Conservation (phyloP, 1,140 invertebrate species). For the Rhyacophila brunnea region DNA sequence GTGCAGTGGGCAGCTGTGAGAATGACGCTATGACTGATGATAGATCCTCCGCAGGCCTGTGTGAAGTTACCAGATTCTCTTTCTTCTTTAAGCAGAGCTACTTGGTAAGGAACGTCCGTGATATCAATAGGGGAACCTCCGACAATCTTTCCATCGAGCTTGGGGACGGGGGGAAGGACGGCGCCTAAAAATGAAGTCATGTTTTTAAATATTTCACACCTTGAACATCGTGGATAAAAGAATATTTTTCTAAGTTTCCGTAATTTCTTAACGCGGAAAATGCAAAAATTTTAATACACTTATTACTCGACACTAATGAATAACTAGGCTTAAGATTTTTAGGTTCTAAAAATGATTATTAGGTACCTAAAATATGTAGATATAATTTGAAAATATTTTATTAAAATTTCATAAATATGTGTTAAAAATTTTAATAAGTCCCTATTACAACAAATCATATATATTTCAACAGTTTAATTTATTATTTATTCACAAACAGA, state of each 20-base stretch:
- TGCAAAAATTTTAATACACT: not conserved
- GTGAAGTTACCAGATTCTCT: conserved; percentile 30
- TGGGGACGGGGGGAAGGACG: conserved; percentile 18
- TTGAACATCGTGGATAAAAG: not conserved
- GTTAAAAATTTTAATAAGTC: too few relatives aligned
- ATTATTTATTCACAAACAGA: too few relatives aligned
- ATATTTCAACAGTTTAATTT: too few relatives aligned
- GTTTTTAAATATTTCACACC: conserved; percentile 4
- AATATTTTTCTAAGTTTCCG: not conserved
- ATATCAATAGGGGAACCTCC: conserved; percentile 50
- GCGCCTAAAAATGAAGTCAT: not conserved
- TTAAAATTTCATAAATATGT: too few relatives aligned
- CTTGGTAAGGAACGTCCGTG: conserved; percentile 53
- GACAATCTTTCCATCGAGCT: conserved; percentile 49
- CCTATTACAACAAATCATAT: too few relatives aligned
- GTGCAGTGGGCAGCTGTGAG: conserved; percentile 62
- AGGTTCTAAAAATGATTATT: too few relatives aligned
- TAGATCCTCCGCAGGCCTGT: conserved; percentile 56
- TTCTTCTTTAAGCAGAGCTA: conserved; percentile 41
- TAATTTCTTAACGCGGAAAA: not conserved
- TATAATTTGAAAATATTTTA: too few relatives aligned
- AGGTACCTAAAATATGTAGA: too few relatives aligned
- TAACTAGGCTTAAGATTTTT: too few relatives aligned
- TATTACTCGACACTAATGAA: too few relatives aligned
- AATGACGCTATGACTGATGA: conserved; percentile 49